Conservation (phyloP, 2,888 invertebrate genomes). For the Dryocosmus kuriphilus region DNA sequence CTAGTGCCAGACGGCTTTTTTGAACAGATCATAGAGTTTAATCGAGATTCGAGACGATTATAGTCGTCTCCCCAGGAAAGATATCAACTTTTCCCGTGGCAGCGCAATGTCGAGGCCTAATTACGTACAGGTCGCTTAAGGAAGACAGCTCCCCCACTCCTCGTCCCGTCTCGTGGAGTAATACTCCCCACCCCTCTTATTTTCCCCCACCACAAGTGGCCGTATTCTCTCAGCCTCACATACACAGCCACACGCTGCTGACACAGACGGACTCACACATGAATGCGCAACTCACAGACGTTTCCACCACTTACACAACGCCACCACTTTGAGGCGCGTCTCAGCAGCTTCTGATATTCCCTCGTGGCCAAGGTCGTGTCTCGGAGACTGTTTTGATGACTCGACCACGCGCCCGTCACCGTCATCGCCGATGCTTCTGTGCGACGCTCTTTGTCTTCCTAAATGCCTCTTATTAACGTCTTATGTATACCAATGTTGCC, state of each 20-base stretch:
- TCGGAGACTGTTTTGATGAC: conserved; percentile 42
- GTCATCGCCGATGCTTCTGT: conserved; percentile 13
- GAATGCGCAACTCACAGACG: conserved; percentile 51
- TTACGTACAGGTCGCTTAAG: conserved; percentile 24
- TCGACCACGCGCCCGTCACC: conserved; percentile 35
- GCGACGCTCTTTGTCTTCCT: conserved; percentile 13
- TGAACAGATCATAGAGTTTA: not conserved
- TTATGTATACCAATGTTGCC: conserved; percentile 4
- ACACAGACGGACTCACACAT: not conserved
- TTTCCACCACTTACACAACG: conserved; percentile 55
- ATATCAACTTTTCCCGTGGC: conserved; percentile 36
- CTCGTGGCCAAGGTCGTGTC: conserved; percentile 58
- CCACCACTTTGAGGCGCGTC: conserved; percentile 50
- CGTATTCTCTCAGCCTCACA: not conserved
- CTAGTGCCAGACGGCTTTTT: not conserved
- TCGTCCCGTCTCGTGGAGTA: conserved; percentile 14
- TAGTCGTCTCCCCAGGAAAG: not conserved
- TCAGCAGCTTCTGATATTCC: conserved; percentile 54
- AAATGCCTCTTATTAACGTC: conserved; percentile 6
- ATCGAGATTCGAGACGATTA: conserved; percentile 30
- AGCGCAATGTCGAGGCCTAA: conserved; percentile 35
- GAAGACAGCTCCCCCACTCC: not conserved
- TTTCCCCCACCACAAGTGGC: not conserved
- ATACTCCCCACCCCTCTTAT: not conserved
- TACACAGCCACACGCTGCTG: not conserved